phyloP scores from a whole-genome alignment of 2,113 vertebrate genomes.

The Amphiprion ocellaris region DNA sequence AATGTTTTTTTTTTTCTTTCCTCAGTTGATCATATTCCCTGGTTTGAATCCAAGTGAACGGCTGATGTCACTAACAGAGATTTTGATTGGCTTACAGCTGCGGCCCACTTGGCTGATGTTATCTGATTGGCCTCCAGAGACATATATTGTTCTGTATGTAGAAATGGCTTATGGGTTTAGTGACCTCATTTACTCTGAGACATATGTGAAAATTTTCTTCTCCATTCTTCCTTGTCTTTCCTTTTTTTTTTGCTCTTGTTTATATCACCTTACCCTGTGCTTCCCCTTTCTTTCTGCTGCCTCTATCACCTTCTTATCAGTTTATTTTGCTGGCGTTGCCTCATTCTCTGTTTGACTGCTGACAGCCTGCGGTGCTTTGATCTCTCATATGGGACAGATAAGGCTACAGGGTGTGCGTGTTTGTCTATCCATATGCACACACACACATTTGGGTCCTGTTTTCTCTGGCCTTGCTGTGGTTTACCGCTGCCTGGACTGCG shows the following conservation, averaged over 20 bases:
- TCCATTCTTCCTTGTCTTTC: background rate
- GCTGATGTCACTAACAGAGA: conserved; percentile 69
- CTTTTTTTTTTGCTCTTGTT: conserved; percentile 1
- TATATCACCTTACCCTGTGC: conserved; percentile 2
- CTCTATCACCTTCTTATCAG: conserved; percentile 61
- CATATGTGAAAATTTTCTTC: conserved; percentile 44
- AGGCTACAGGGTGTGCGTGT: conserved; percentile 41
- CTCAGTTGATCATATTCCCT: conserved; percentile 61
- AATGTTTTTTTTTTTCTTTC: background rate
- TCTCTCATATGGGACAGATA: conserved; percentile 74
- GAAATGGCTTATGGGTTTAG: conserved; percentile 49
- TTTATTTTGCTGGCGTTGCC: conserved; percentile 59
- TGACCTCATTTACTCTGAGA: conserved; percentile 65
- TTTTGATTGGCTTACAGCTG: conserved; percentile 66
- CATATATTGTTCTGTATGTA: conserved; percentile 58
- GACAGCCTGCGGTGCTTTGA: conserved; percentile 71
- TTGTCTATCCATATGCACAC: conserved; percentile 12
- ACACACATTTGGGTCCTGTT: conserved; percentile 15
- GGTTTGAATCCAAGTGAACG: conserved; percentile 54
- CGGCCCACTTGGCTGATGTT: conserved; percentile 57
- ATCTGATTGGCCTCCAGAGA: conserved; percentile 71
- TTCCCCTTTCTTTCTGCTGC: conserved; percentile 24
- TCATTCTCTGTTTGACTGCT: conserved; percentile 57
- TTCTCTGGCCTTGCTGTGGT: conserved; percentile 39
- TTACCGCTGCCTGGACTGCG: conserved; percentile 58